phyloP scores from a whole-genome alignment of 2,888 invertebrate species.

The Drosophila macrospina region DNA sequence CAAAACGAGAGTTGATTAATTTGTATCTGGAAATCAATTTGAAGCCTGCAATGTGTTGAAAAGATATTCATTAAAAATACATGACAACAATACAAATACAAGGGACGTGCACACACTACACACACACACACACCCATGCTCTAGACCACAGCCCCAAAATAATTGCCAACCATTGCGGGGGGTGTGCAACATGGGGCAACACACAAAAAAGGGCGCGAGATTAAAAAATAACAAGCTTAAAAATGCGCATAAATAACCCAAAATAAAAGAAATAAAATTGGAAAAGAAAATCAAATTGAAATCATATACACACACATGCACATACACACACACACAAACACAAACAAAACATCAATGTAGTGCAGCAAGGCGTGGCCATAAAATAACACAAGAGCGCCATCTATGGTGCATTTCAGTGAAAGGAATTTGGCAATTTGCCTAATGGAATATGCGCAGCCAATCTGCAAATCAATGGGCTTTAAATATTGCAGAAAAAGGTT shows the following conservation, averaged over 20 bases:
- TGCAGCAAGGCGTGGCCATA: constrained; percentile 41
- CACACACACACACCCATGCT: constrained; percentile 1
- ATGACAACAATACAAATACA: constrained; percentile 33
- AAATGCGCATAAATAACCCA: constrained; percentile 72
- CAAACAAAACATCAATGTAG: constrained; percentile 17
- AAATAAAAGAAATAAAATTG: constrained; percentile 12
- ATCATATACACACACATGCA: constrained; percentile 5
- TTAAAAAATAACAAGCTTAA: constrained; percentile 76
- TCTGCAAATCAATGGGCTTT: constrained; percentile 42
- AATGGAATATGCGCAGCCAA: constrained; percentile 47
- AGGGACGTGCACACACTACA: constrained; percentile 10
- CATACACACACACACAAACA: constrained; percentile 13
- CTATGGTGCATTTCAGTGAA: constrained; percentile 26
- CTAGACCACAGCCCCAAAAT: constrained; percentile 25
- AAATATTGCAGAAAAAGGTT: constrained; percentile 17
- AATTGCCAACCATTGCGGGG: constrained; percentile 33
- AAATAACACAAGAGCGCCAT: constrained; percentile 25
- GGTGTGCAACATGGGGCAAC: constrained; percentile 38
- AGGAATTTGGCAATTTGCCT: constrained; percentile 47
- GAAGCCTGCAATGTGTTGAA: constrained; percentile 53
- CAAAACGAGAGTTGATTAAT: constrained; percentile 50
- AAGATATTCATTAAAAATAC: constrained; percentile 72
- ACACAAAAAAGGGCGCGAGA: constrained; percentile 64
- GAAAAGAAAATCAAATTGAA: constrained; percentile 18
- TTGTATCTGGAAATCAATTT: constrained; percentile 42